Base-by-base conservation (phyloP, 2,113 vertebrate species). In the Oxyura jamaicensis region DNA sequence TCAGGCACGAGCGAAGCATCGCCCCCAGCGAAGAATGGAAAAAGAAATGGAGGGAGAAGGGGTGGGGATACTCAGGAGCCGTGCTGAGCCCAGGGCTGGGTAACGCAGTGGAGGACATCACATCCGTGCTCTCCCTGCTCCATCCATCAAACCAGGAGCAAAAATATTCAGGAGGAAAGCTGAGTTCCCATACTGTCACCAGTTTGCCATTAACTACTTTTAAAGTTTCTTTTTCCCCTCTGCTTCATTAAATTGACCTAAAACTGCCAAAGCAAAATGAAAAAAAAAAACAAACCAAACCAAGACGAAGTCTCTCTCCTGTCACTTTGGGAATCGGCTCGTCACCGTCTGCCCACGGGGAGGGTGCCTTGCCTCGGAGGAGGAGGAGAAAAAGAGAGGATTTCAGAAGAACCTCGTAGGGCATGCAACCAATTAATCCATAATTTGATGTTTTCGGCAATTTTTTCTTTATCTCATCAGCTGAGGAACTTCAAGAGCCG, bases 171-270 rank as follows among this genome's bases (percentile, higher is more conserved):
- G 14, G 25, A 76, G 33, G 83, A 87, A 48, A 59, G 44, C 69
- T 80, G 59, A 86, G 85, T 88, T 68, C 89, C 80, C 69, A 35
- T 48, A 36, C 63, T 62, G 84, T 39, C 95, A 83, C 13, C 78
- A 20, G 3, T 46, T 74, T 58, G 69, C 36, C 35, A 25, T 63
- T 50, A 48, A 22, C 52, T 85, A 79, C 67, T 71, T 75, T 41
- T 29, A 50, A 67, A 50, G 13, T 42, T 87, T 78, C 79, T 53
- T 73, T 67, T 72, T 29, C 42, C 29, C 62, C 46, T 42, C 76
- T 83, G 23, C 77, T 52, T 52, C 80, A 52, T 62, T 95, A 78
- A 93, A 82, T 50, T 91, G 90, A 86, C 91, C 96, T 90, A 73
- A 81, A 97, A 96, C 86, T 96, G 95, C 91, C 91, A 95, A 69